Base-by-base conservation (phyloP, 37 sponge, comb jelly and placozoan species). In the Petrosia ficiformis region DNA sequence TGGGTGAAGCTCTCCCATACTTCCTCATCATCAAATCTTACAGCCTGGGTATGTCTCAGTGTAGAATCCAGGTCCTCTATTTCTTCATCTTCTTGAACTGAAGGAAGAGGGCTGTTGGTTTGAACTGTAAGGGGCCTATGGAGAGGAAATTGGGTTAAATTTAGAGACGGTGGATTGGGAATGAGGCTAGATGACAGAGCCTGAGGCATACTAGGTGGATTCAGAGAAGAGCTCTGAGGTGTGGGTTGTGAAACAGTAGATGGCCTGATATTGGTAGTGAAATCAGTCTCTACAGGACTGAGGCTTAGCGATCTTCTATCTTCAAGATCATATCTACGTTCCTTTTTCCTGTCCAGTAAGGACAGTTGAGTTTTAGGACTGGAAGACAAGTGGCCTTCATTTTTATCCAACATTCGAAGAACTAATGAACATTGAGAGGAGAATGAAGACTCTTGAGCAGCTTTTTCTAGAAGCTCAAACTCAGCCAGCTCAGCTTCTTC, bases 11-110 rank as follows among this genome's bases (percentile, higher is more conserved):
- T 91, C 33, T 85, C 86, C 94, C 94, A 93, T 22, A 65, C 75
- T 60, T 93, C 90, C n/a, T 89, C 70, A 60, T 93, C 94, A 76
- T 81, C 79, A 71, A 93, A 93, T 41, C 71, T 75, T n/a, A 36
- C 38, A 1, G 69, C 76, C 19, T 59, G 68, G 3, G 81, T 42
- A 22, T 56, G 42, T 37, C 58, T 73, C 36, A 84, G 77, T 14
- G 86, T 92, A 1, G 75, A 72, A 67, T 92, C 83, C 38, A 76
- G 57, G 2, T 75, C 76, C 21, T 22, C 48, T 25, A 42, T 54
- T 35, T 26, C 57, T 11, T 64, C 54, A 8, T 48, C 54, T 48
- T 48, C 77, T 75, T 40, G 63, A 2, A 39, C 70, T 32, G 76
- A 38, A 75, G 63, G 31, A 2, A n/a, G 11, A 25, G 54, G n/a